Base-by-base conservation (phyloP, 1,140 invertebrate species). In the Drosophila subpulchrella region DNA sequence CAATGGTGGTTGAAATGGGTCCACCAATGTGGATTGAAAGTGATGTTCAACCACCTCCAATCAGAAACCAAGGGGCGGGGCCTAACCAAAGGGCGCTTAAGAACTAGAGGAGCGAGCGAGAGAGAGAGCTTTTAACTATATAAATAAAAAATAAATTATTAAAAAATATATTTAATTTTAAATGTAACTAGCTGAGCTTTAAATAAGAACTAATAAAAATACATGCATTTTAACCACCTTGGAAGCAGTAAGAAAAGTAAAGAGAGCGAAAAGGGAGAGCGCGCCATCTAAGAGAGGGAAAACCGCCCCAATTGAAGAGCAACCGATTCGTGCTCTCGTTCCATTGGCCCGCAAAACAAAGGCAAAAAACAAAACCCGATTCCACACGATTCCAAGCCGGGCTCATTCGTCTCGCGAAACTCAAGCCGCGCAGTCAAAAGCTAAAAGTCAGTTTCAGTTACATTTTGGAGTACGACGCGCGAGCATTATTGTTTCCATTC, bases 1-100 rank as follows among this genome's bases (percentile, higher is more conserved):
- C 15, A 20, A 20, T 53, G 60, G 63, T 63, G 63, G 59, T 51
- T 56, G 17, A 55, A 39, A 24, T 11, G 44, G 17, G 24, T 67
- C 63, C 59, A 67, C 59, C 63, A 67, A 67, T 67, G 46, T 27
- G 36, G 44, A 46, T 24, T 20, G 17, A 46, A 20, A 20, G 11
- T 10, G 3, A 20, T 38, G 57, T 46, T 3, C 27, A 32, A 34
- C 36, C 63, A 63, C 59, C 46, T 36, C 65, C 65, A 68, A 68
- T 68, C 65, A 47, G 30, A 36, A 17, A 8, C 13, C 11, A 3
- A 27, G 13, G 61, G 65, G 65, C 60, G 65, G 30, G 27, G 42
- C 60, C 20, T 11, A 34, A 10, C n/a, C 30, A 32, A 42, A 63
- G 63, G 34, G 24, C 5, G 27, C 27, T 5, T 5, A 5, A 27